These are phyloP conservation scores for Trissolcus japonicus DNA, from an alignment of 2,888 invertebrate genomes.

Conservation along the genomic window DNA sequence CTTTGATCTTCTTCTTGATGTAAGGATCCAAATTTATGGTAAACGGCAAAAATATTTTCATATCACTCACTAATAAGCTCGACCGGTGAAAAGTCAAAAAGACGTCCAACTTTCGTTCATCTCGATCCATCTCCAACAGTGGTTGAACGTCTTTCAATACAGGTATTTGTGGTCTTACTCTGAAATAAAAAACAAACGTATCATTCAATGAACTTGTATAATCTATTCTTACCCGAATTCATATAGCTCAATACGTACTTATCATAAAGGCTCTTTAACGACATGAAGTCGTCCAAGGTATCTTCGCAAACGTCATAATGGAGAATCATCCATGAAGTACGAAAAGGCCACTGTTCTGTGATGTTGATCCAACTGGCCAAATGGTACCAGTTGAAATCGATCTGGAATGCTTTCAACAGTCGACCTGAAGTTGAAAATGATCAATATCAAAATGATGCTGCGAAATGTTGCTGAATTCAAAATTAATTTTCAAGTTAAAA, in stretches of 20 bases:
- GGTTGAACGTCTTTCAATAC: constrained; percentile 91
- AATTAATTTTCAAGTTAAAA: not conserved
- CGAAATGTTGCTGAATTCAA: too few relatives aligned
- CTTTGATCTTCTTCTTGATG: constrained; percentile 96
- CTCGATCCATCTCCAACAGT: constrained; percentile 92
- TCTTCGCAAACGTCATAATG: constrained; percentile 94
- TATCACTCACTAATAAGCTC: constrained; percentile 89
- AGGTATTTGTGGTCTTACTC: constrained; percentile 89
- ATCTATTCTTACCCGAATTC: not conserved
- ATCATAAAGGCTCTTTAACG: constrained; percentile 93
- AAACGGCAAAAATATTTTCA: constrained; percentile 97
- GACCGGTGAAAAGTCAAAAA: constrained; percentile 92
- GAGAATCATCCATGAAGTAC: constrained; percentile 97
- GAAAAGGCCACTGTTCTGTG: constrained; percentile 99
- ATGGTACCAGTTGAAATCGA: constrained; percentile 99
- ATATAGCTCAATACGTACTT: constrained; percentile 80
- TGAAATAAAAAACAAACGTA: constrained; percentile 68
- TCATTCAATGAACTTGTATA: too few relatives aligned
- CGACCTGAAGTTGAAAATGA: constrained; percentile 81
- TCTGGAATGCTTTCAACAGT: constrained; percentile 97
- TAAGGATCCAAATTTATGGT: constrained; percentile 99
- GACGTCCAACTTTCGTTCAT: constrained; percentile 95
- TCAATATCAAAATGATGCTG: too few relatives aligned
- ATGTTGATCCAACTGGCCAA: constrained; percentile 98
- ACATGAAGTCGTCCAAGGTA: constrained; percentile 88